Evolutionary conservation across 2,797 vertebrate species (phyloP).

Genomic region (Crenichthys baileyi): DNA sequence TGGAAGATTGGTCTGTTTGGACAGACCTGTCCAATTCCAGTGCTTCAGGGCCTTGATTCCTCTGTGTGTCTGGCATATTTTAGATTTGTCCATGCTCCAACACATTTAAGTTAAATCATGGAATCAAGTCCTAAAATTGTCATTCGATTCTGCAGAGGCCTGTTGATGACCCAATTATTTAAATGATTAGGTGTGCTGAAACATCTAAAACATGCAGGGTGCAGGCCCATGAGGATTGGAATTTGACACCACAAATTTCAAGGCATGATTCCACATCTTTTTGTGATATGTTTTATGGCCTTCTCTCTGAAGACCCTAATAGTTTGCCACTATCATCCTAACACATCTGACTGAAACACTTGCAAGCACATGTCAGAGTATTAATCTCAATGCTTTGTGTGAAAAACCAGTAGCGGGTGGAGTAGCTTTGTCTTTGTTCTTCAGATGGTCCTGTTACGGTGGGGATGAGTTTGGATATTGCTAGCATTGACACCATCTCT

Average conservation of each 20-base stretch:
- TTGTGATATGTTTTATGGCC: not conserved
- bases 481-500: conserved; percentile 94
- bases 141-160: too few relatives aligned
- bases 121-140: too few relatives aligned
- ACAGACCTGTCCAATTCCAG: not conserved
- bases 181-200: not conserved
- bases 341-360: not conserved
- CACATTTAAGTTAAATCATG: too few relatives aligned
- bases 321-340: not conserved
- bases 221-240: not conserved
- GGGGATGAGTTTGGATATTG: conserved; percentile 95
- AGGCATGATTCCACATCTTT: not conserved
- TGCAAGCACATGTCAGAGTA: not conserved
- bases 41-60: too few relatives aligned
- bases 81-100: too few relatives aligned
- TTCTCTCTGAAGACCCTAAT: not conserved
- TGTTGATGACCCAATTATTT: not conserved
- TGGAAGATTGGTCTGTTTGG: not conserved
- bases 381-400: not conserved
- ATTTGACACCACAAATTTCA: too few relatives aligned
- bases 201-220: not conserved
- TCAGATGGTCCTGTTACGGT: conserved; percentile 89
- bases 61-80: too few relatives aligned
- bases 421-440: conserved; percentile 22
- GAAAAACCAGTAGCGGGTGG: not conserved